phyloP scores from a whole-genome alignment of 2,888 invertebrate genomes.

The Antheraea assamensis region DNA sequence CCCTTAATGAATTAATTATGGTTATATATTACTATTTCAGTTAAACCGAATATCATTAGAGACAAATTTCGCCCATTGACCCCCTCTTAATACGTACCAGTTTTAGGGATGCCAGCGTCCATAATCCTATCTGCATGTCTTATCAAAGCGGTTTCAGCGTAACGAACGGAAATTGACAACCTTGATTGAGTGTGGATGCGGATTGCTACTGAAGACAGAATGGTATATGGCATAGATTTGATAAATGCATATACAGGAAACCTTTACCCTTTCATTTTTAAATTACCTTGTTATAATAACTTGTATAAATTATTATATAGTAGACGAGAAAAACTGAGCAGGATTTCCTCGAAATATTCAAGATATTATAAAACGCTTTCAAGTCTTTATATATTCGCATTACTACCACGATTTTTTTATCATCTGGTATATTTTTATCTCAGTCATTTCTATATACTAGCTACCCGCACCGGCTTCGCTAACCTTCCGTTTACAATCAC shows the following conservation, averaged over 20 bases:
- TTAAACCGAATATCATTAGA: not conserved
- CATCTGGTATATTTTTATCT: no score
- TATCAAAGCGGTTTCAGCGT: conserved; percentile 66
- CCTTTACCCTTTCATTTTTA: not conserved
- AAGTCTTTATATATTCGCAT: no score
- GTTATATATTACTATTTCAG: not conserved
- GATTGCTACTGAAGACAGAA: conserved; percentile 33
- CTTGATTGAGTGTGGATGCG: conserved; percentile 50
- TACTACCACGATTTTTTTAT: no score
- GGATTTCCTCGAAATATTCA: no score
- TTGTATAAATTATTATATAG: no score
- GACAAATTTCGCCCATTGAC: not conserved
- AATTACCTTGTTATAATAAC: not conserved
- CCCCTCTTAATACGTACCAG: conserved; percentile 16
- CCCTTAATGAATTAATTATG: not conserved
- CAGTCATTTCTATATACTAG: no score
- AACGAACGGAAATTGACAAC: conserved; percentile 63
- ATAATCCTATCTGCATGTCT: conserved; percentile 71
- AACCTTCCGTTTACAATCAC: no score
- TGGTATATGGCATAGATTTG: conserved; percentile 27
- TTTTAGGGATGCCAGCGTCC: conserved; percentile 45
- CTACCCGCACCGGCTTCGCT: no score
- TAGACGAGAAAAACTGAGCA: no score
- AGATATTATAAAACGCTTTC: no score
- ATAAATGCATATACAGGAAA: not conserved